phyloP scores from a whole-genome alignment of 2,113 vertebrate genomes.

The Malurus cyaneus region DNA sequence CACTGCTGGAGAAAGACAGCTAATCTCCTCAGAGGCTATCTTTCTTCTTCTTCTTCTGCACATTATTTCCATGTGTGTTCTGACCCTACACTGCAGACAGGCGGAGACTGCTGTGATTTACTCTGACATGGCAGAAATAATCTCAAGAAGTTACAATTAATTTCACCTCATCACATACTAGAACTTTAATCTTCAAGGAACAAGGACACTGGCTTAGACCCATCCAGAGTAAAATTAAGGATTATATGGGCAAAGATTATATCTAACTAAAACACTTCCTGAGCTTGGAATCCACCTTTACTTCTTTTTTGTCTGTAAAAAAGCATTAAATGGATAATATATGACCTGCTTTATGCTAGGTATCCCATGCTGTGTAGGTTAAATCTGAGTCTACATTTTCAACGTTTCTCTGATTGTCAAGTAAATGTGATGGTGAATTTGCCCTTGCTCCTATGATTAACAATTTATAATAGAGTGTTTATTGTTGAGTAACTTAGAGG shows the following conservation, averaged over 20 bases:
- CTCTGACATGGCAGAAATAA: not conserved
- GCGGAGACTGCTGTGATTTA: not conserved
- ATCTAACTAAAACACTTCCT: not conserved
- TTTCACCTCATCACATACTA: not conserved
- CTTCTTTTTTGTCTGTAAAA: not conserved
- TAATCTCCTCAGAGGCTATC: not conserved
- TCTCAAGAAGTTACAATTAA: not conserved
- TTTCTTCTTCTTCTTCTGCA: not conserved
- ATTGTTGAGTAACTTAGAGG: not conserved
- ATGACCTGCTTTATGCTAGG: not conserved
- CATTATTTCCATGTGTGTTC: not conserved
- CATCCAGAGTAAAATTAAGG: not conserved
- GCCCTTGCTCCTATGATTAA: not conserved
- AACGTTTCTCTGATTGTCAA: not conserved
- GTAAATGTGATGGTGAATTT: not conserved
- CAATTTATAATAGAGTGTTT: not conserved
- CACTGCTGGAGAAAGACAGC: not conserved
- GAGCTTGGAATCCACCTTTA: not conserved
- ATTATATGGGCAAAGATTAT: not conserved
- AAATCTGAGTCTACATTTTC: not conserved
- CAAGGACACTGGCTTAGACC: not conserved
- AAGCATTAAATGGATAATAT: not conserved
- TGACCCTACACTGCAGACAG: not conserved
- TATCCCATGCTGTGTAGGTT: not conserved
- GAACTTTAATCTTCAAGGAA: not conserved